A percentile compares a stretch with the other conserved stretches of the same genome.
Conservation (phyloP, 1,140 invertebrate genomes). For the Drosophila parvula region DNA sequence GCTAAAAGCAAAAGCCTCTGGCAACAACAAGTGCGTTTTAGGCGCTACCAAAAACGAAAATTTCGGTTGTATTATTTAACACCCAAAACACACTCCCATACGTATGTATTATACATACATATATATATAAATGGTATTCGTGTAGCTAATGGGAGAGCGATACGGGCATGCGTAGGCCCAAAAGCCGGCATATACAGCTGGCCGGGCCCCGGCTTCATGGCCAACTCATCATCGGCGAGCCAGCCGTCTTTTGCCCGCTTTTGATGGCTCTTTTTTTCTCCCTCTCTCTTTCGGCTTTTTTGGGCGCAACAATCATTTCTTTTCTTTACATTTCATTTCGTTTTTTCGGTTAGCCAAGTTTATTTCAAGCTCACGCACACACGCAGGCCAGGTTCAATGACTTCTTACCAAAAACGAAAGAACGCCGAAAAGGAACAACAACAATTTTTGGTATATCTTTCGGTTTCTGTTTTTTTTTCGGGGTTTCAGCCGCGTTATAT, state of each 20-base stretch:
- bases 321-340: constrained; percentile 67
- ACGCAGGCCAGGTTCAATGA: constrained; percentile 72
- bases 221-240: constrained; percentile 55
- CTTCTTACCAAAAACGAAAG: constrained; percentile 70
- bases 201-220: constrained; percentile 36
- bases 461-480: constrained; percentile 47
- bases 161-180: constrained; percentile 50
- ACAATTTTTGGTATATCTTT: constrained; percentile 50
- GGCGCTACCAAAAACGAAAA: constrained; percentile 43
- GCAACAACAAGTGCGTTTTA: constrained; percentile 75
- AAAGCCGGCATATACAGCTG: constrained; percentile 57
- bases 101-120: constrained; percentile 8
- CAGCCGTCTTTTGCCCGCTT: constrained; percentile 43
- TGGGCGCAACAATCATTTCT: constrained; percentile 74
- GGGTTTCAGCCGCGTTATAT: constrained; percentile 31
- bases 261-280: constrained; percentile 54
- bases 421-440: constrained; percentile 40
- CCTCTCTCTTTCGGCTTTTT: constrained; percentile 29
- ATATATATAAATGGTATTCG: constrained; percentile 7
- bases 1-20: constrained; percentile 44
- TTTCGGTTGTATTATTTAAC: constrained; percentile 68
- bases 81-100: constrained; percentile 48
- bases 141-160: constrained; percentile 23
- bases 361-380: constrained; percentile 73
- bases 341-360: constrained; percentile 72